Conservation (phyloP, 2,888 invertebrate species). For the Lypha dubia region DNA sequence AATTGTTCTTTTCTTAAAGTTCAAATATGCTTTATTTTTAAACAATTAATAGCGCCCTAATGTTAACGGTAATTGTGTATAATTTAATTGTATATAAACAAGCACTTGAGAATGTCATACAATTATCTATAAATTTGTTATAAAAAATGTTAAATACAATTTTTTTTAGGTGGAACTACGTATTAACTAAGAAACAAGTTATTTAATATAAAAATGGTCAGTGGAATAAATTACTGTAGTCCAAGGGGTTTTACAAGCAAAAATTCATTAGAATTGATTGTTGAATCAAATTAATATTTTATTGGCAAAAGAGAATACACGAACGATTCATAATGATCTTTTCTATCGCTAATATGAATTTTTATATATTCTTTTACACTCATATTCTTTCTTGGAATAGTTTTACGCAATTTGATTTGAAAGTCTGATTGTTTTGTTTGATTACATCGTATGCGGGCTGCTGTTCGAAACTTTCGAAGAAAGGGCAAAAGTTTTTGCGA, state of each 20-base stretch:
- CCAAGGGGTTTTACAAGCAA: not conserved
- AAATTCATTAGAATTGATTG: conserved; percentile 6
- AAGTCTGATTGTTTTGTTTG: too few relatives aligned
- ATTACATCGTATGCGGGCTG: too few relatives aligned
- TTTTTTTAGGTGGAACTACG: conserved; percentile 17
- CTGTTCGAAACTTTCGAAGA: too few relatives aligned
- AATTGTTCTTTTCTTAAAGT: too few relatives aligned
- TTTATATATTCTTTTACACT: too few relatives aligned
- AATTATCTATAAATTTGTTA: conserved; percentile 12
- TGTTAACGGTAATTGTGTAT: not conserved
- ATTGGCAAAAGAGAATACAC: not conserved
- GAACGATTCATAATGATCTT: too few relatives aligned
- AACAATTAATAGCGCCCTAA: not conserved
- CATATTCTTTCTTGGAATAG: too few relatives aligned
- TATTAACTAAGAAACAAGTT: conserved; percentile 11
- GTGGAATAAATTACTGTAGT: not conserved
- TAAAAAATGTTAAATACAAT: not conserved
- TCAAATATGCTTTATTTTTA: too few relatives aligned
- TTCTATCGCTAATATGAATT: too few relatives aligned
- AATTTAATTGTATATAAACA: not conserved
- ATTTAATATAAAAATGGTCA: conserved; percentile 1
- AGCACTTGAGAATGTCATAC: conserved; percentile 9
- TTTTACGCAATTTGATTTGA: too few relatives aligned
- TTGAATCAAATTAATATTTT: not conserved
- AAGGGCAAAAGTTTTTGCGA: too few relatives aligned